These are phyloP conservation scores for Amniataba percoides DNA, from an alignment of 2,797 vertebrate genomes.

Conservation along the genomic window DNA sequence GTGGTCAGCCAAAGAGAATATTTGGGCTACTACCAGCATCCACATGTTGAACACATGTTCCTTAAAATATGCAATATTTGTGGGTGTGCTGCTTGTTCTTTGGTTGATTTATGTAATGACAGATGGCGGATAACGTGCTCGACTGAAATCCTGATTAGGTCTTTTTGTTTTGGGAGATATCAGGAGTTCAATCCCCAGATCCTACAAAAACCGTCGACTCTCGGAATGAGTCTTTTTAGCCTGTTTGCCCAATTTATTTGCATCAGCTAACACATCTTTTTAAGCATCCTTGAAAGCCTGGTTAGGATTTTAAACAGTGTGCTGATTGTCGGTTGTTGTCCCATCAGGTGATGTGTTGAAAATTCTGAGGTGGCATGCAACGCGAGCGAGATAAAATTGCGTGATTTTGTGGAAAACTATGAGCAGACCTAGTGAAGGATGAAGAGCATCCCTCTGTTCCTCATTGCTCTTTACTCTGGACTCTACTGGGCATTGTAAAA, in stretches of 20 bases:
- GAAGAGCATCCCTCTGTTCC: constrained; percentile 67
- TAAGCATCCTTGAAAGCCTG: constrained; percentile 53
- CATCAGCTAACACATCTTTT: constrained; percentile 51
- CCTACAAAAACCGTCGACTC: constrained; percentile 15
- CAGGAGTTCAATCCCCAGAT: not conserved
- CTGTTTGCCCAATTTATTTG: constrained; percentile 44
- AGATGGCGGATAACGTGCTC: constrained; percentile 45
- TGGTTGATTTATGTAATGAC: constrained; percentile 50
- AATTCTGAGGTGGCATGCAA: constrained; percentile 42
- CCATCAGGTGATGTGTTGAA: constrained; percentile 56
- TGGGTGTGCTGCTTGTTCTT: constrained; percentile 34
- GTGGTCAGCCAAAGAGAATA: constrained; percentile 63
- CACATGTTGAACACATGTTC: constrained; percentile 78
- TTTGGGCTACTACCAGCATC: constrained; percentile 48
- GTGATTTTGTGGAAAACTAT: constrained; percentile 65
- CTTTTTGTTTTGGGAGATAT: constrained; percentile 36
- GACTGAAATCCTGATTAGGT: constrained; percentile 54
- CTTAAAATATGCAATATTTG: constrained; percentile 67
- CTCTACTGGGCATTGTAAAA: constrained; percentile 80
- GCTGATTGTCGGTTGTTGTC: constrained; percentile 40
- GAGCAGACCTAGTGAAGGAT: constrained; percentile 70
- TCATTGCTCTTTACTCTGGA: constrained; percentile 61
- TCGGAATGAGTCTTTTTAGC: constrained; percentile 17
- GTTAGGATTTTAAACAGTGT: constrained; percentile 63
- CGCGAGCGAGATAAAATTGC: constrained; percentile 50